Evolutionary conservation across 2,113 vertebrate species (phyloP).

Genomic region (Neolamprologus kungweensis): DNA sequence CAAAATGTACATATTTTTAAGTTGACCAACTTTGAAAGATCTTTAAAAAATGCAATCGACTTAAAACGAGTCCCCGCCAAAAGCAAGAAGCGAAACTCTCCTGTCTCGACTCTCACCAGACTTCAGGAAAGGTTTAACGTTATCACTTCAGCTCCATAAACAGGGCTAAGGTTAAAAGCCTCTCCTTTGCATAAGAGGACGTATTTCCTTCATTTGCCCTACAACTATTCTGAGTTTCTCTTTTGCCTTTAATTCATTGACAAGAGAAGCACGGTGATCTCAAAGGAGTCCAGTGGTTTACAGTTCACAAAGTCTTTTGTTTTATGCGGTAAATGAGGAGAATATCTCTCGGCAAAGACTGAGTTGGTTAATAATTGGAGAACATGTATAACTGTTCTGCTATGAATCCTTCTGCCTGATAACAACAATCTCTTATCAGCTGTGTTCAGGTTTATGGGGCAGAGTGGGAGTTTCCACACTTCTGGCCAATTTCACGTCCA

Average conservation of each 20-base stretch:
- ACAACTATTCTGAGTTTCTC: background rate
- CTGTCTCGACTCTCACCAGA: background rate
- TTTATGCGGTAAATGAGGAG: background rate
- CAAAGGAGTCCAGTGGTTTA: background rate
- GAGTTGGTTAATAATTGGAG: constrained; percentile 69
- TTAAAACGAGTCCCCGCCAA: background rate
- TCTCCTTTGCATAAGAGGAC: background rate
- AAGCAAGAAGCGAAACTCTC: background rate
- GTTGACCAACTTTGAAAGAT: background rate
- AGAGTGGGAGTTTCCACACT: constrained; percentile 29
- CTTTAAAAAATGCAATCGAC: background rate
- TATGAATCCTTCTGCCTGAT: constrained; percentile 53
- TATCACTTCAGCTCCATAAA: background rate
- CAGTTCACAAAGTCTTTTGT: background rate
- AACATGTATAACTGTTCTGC: constrained; percentile 48
- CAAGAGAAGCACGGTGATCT: background rate
- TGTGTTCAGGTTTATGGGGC: background rate
- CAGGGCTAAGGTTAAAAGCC: background rate
- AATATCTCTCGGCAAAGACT: constrained; percentile 29
- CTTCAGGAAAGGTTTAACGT: background rate
- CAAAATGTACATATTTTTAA: rapidly evolving
- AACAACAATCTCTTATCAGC: constrained; percentile 41
- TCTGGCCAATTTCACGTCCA: background rate
- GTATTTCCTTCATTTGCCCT: background rate
- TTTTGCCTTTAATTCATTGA: background rate